Conservation (phyloP, 2,888 invertebrate species). For the Apamea monoglypha region DNA sequence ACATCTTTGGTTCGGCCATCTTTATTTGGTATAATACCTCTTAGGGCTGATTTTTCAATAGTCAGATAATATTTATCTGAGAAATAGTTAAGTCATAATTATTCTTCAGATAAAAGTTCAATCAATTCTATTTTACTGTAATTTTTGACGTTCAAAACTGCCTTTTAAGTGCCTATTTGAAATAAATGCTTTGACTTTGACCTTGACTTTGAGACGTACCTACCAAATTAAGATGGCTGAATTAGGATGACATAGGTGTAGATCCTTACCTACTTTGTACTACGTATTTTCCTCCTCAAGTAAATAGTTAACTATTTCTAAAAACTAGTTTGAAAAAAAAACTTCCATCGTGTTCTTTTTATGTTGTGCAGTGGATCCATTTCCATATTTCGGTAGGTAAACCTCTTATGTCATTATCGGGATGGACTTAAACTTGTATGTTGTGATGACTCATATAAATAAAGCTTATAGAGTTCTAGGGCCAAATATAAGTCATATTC, state of each 20-base stretch:
- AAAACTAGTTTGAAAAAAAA: slow-evolving; percentile 6
- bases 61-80: no score
- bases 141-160: no score
- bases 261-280: neutral
- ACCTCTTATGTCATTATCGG: slow-evolving; percentile 50
- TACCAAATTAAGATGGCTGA: neutral
- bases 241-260: neutral
- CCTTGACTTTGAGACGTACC: no score
- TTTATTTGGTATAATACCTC: neutral
- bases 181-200: no score
- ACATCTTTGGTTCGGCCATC: slow-evolving; percentile 10
- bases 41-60: no score
- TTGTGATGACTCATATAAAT: slow-evolving; percentile 52
- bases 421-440: slow-evolving; percentile 8
- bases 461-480: slow-evolving; percentile 45
- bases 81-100: no score
- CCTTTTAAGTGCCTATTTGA: no score
- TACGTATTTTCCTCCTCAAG: neutral
- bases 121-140: no score
- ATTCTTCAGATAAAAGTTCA: no score
- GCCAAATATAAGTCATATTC: slow-evolving; percentile 16
- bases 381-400: slow-evolving; percentile 54
- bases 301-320: neutral
- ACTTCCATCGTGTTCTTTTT: slow-evolving; percentile 10
- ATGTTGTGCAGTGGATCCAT: slow-evolving; percentile 11